phyloP scores from a whole-genome alignment of 2,888 invertebrate species.

The Sarcophaga subvicina region DNA sequence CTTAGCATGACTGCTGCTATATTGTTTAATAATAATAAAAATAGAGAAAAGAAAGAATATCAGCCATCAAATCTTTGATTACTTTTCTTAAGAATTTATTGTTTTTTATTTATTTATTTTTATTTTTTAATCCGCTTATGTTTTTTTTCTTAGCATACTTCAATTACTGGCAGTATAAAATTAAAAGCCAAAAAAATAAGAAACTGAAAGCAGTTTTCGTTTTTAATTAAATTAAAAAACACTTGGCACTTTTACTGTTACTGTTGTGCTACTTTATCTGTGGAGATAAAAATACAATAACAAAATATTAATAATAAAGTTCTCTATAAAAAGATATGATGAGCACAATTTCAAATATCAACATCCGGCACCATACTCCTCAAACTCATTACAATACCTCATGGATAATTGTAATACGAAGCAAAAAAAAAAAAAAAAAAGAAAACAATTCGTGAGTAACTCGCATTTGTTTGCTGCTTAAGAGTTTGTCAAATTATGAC shows the following conservation, averaged over 20 bases:
- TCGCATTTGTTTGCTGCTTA: constrained; percentile 42
- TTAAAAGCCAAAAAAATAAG: constrained; percentile 5
- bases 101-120: constrained; percentile 53
- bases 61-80: constrained; percentile 36
- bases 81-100: constrained; percentile 6
- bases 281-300: constrained; percentile 37
- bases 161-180: constrained; percentile 50
- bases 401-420: not conserved
- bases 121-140: constrained; percentile 66
- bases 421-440: too few relatives aligned
- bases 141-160: constrained; percentile 30
- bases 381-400: constrained; percentile 17
- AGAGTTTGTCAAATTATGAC: constrained; percentile 76
- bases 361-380: not conserved
- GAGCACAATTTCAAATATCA: not conserved
- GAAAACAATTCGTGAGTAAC: constrained; percentile 45
- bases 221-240: constrained; percentile 64
- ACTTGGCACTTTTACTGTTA: constrained; percentile 50
- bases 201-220: constrained; percentile 17
- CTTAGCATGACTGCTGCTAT: constrained; percentile 64
- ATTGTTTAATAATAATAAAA: constrained; percentile 78
- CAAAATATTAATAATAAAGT: constrained; percentile 37
- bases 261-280: not conserved
- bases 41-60: not conserved
- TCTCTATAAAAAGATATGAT: constrained; percentile 12